Base-by-base conservation (phyloP, 2,888 invertebrate species). In the Drosophila pegasa region DNA sequence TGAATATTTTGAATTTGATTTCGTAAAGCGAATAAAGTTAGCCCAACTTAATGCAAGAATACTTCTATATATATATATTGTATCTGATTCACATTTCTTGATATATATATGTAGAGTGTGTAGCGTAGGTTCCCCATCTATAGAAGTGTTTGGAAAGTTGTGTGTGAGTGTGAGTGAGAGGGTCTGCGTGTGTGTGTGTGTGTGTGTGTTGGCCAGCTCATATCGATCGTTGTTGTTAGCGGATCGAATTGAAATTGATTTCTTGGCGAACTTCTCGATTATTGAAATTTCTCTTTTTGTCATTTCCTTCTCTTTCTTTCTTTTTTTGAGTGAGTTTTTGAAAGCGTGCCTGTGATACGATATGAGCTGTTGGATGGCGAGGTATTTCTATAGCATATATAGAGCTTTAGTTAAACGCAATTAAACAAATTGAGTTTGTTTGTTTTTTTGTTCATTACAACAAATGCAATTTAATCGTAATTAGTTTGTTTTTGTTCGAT, bases 341-440 rank as follows among this genome's bases (percentile, higher is more conserved):
- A 89, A 91, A 92, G 92, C 91, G 90, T 91, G 91, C 90, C 92
- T 92, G 92, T 92, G 92, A 92, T 92, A 91, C 92, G 91, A 90
- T 92, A 90, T 91, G 91, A 90, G 91, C 90, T 71, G 83, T 7
- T 45, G 6, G 62, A 50, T 10, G 29, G 31, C 48, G 55, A 47
- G 37, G 62, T 74, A 64, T 65, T 69, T 78, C 60, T 61, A 61
- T 54, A 29, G 48, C 41, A 61, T 74, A 73, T 56, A 63, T 78
- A 77, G 70, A 20, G 43, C 45, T 78, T 78, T 74, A 77, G 72
- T 83, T 78, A 78, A 83, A 83, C 64, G 60, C 63, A 71, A 75
- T 76, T 85, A 47, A 65, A 66, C 14, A 57, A 71, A 47, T 62
- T 75, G 3, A 16, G 31, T 78, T 66, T 40, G 57, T 48, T 75